Base-by-base conservation (phyloP, 2,888 invertebrate genomes). In the Notodonta dromedarius region DNA sequence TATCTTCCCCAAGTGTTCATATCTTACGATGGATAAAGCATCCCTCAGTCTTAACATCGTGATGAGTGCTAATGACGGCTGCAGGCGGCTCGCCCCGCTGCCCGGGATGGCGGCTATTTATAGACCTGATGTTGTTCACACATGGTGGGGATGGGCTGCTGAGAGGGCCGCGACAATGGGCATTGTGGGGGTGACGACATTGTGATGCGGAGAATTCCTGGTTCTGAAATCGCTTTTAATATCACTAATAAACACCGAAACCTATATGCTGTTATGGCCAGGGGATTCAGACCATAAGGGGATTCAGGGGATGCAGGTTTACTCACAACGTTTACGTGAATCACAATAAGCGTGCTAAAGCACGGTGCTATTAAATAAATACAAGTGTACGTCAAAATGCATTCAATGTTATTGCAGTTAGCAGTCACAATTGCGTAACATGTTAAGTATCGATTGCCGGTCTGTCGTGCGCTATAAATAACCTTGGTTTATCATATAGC, bases 11-110 rank as follows among this genome's bases (percentile, higher is more conserved):
- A n/a, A 54, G 40, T n/a, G 11, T 52, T 52, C 52, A 13, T 14
- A 24, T 52, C 32, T 32, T 24, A 16, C 52, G 12, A 32, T 32
- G 32, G 52, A 52, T 52, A 52, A 52, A 32, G 32, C 52, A 52
- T 52, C 52, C 52, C 52, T 52, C 16, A 53, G 53, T 32, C 14
- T 14, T 55, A 14, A 55, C 52, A 14, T n/a, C 8, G 54, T 51
- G 63, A 60, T 64, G 68, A 68, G 61, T 52, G 65, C 55, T 73
- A 64, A 72, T 73, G 73, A 73, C 65, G 54, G 55, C 51, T 62
- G 57, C 75, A 73, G 62, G 54, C 65, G 61, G 46, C 53, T 58
- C 14, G 48, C 59, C 32, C 32, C 14, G 50, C n/a, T 1, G 24
- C 14, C 14, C 52, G 13, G 52, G 52, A 32, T 16, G 16, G 32